These are phyloP conservation scores for Malurus alboscapulatus DNA, from an alignment of 2,113 vertebrate species.

Conservation along the genomic window DNA sequence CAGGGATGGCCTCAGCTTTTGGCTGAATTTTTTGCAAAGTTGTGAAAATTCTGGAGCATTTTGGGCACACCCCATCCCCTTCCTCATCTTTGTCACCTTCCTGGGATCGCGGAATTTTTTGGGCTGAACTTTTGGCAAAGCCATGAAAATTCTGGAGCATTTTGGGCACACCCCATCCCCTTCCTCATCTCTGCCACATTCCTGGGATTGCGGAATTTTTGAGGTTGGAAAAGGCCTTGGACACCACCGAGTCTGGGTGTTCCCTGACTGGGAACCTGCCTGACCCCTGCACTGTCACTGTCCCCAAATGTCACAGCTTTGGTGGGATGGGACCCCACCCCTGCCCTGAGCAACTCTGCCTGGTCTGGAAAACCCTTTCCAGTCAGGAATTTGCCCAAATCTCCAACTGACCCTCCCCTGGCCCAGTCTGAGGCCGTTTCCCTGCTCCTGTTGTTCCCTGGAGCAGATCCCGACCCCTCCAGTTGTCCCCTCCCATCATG, in stretches of 20 bases:
- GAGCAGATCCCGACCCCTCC: rapidly evolving
- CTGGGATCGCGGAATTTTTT: neutral
- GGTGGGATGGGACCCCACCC: neutral
- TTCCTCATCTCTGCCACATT: neutral
- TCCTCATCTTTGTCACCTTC: neutral
- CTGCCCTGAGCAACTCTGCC: neutral
- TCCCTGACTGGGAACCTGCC: no score
- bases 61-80: neutral
- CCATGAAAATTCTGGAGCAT: no score
- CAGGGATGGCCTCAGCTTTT: neutral
- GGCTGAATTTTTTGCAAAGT: neutral
- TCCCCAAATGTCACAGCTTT: neutral
- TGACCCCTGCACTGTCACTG: neutral
- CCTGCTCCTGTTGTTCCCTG: neutral
- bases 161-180: neutral
- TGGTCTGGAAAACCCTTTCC: neutral
- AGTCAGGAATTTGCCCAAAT: rapidly evolving
- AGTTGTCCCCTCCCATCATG: neutral
- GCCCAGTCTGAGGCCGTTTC: neutral
- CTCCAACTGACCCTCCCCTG: neutral
- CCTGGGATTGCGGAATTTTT: neutral
- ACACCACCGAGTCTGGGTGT: rapidly evolving
- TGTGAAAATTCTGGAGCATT: neutral
- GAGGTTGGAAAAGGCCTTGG: neutral
- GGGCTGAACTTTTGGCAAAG: neutral